phyloP scores from a whole-genome alignment of 2,797 vertebrate genomes.

The Macrochelys suwanniensis region DNA sequence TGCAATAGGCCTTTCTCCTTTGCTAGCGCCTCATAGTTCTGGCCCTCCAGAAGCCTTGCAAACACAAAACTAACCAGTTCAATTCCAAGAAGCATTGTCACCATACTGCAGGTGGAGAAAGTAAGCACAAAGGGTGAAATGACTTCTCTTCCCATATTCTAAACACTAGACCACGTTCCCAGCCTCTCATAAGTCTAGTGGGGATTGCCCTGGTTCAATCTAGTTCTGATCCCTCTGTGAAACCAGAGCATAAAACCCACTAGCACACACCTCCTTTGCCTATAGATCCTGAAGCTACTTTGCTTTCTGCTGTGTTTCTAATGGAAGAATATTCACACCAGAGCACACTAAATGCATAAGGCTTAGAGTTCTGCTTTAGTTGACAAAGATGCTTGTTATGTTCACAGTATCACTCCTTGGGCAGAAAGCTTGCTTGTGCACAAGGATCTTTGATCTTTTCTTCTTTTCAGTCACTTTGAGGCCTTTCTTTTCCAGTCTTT shows the following conservation, averaged over 20 bases:
- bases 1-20: not conserved
- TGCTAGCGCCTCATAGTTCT: not conserved
- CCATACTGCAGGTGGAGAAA: not conserved
- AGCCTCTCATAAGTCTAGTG: not conserved
- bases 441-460: conserved; percentile 46
- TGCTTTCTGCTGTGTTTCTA: not conserved
- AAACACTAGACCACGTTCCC: not conserved
- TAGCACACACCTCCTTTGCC: not conserved
- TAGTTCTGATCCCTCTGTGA: not conserved
- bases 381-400: not conserved
- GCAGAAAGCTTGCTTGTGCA: conserved; percentile 55
- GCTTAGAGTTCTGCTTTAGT: not conserved
- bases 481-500: conserved; percentile 45
- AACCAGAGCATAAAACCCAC: not conserved
- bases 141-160: not conserved
- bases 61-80: not conserved
- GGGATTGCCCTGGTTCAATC: not conserved
- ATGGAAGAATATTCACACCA: conserved; percentile 41
- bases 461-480: conserved; percentile 27
- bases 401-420: conserved; percentile 38
- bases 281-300: not conserved
- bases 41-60: not conserved
- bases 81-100: not conserved
- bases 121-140: not conserved
- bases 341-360: conserved; percentile 18